Conservation (phyloP, 2,113 vertebrate species). For the Hystrix brachyura region DNA sequence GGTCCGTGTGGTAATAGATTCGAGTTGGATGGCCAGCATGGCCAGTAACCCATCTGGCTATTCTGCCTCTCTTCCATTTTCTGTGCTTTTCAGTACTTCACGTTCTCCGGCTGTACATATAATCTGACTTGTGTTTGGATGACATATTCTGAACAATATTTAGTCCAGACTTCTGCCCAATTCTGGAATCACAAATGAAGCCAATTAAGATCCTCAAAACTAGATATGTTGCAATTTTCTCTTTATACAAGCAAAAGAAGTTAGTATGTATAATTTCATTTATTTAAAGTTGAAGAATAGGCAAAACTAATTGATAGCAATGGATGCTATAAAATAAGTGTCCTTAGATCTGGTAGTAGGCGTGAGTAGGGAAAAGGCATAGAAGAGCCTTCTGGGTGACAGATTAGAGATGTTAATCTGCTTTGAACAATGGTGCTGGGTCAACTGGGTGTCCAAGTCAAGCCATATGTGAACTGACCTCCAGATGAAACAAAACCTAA, state of each 20-base stretch:
- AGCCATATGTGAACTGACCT: background rate
- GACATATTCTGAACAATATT: background rate
- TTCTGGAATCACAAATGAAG: background rate
- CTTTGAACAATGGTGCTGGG: background rate
- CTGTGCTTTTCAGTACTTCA: background rate
- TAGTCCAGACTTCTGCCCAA: background rate
- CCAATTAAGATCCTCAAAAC: background rate
- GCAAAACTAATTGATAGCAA: background rate
- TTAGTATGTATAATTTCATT: background rate
- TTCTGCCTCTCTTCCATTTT: background rate
- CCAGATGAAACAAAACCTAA: background rate
- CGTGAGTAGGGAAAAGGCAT: too few species aligned
- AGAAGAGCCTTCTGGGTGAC: background rate
- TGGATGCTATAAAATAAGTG: background rate
- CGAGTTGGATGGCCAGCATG: background rate
- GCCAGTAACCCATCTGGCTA: background rate
- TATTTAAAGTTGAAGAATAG: background rate
- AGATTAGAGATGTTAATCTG: background rate
- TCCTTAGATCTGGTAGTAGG: background rate
- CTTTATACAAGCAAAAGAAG: background rate
- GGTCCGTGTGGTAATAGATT: background rate
- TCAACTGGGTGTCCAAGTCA: background rate
- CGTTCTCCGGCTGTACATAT: background rate
- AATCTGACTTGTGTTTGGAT: background rate
- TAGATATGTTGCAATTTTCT: background rate